Evolutionary conservation across 2,113 vertebrate genomes (phyloP).

Genomic region (Eonycteris spelaea): DNA sequence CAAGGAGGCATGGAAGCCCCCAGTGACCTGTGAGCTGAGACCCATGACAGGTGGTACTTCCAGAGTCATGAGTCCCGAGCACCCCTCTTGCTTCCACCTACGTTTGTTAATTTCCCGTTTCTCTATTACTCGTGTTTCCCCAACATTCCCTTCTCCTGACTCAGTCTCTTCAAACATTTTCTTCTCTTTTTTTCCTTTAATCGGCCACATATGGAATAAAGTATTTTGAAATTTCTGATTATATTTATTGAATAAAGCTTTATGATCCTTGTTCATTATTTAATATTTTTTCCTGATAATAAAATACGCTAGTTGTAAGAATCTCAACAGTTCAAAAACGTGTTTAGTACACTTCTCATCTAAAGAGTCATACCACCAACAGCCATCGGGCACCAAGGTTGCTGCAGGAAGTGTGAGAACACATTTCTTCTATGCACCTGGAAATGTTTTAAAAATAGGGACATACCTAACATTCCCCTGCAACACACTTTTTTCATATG

Average conservation of each 20-base stretch:
- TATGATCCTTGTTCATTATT: constrained; percentile 48
- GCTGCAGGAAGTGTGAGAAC: too few species aligned
- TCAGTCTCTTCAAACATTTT: background rate
- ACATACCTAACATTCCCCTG: background rate
- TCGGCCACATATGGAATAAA: constrained; percentile 37
- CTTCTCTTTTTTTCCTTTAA: background rate
- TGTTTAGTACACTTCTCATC: background rate
- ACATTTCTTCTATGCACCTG: background rate
- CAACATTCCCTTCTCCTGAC: background rate
- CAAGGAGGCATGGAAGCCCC: background rate
- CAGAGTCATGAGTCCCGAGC: background rate
- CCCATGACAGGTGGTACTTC: background rate
- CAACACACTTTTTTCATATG: background rate
- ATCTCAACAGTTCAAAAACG: background rate
- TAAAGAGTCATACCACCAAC: background rate
- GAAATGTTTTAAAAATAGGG: background rate
- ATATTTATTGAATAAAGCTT: constrained; percentile 69
- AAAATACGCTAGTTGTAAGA: background rate
- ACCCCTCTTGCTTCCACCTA: background rate
- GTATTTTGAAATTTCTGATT: constrained; percentile 44
- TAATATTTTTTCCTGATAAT: background rate
- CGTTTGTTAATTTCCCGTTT: background rate
- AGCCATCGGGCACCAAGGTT: accelerated
- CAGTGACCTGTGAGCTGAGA: background rate
- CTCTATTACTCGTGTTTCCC: background rate